Conservation (phyloP, 2,797 vertebrate genomes). For the Danionella dracula region DNA sequence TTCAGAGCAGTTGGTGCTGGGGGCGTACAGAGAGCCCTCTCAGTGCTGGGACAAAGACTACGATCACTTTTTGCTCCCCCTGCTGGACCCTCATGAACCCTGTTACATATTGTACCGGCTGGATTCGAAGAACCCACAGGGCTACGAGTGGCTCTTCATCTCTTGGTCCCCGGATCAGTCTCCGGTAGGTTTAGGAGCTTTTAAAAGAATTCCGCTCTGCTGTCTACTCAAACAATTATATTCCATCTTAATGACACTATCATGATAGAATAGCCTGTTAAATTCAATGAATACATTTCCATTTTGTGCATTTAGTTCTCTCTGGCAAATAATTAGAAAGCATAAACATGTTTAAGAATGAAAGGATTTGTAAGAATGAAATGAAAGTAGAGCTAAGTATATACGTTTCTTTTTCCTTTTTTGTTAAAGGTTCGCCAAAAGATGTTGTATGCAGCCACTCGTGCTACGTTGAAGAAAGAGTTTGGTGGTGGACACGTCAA, state of each 20-base stretch:
- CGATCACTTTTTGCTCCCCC: slow-evolving; percentile 81
- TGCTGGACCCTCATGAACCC: slow-evolving; percentile 85
- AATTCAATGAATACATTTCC: too few species aligned
- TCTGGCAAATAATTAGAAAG: too few species aligned
- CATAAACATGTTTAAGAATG: too few species aligned
- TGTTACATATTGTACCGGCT: slow-evolving; percentile 95
- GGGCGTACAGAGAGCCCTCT: slow-evolving; percentile 81
- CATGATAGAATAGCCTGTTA: too few species aligned
- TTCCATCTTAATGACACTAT: too few species aligned
- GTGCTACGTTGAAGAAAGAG: slow-evolving; percentile 97
- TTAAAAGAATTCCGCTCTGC: too few species aligned
- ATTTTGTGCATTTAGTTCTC: too few species aligned
- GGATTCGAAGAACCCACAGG: slow-evolving; percentile 92
- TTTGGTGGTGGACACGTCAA: slow-evolving; percentile 96
- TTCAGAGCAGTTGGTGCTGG: slow-evolving; percentile 95
- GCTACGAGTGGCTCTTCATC: slow-evolving; percentile 95
- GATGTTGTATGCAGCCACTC: slow-evolving; percentile 94
- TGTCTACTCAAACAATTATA: too few species aligned
- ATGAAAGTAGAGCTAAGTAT: too few species aligned
- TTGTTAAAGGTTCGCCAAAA: slow-evolving; percentile 87
- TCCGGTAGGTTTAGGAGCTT: slow-evolving; percentile 81
- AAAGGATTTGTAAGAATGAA: too few species aligned
- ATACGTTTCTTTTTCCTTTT: neutral
- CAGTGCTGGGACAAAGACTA: slow-evolving; percentile 92
- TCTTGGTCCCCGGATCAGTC: slow-evolving; percentile 98